phyloP scores from a whole-genome alignment of 2,888 invertebrate genomes.

The Idaea biselata region DNA sequence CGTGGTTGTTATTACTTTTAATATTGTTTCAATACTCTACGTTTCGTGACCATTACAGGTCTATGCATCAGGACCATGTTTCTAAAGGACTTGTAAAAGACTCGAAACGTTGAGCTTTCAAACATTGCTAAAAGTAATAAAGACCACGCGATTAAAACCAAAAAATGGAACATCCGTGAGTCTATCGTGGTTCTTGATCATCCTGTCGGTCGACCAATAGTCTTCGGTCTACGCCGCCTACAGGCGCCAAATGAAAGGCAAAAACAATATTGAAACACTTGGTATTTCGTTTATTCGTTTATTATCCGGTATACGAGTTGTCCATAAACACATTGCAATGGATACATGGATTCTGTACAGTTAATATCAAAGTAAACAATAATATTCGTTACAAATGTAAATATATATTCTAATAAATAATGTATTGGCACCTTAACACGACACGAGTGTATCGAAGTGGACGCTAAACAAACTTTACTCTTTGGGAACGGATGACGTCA shows the following conservation, averaged over 20 bases:
- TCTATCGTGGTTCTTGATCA: too few species aligned
- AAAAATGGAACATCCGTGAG: too few species aligned
- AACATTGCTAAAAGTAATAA: too few species aligned
- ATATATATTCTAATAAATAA: slow-evolving; percentile 67
- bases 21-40: too few species aligned
- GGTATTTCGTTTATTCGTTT: slow-evolving; percentile 55
- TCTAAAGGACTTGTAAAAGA: too few species aligned
- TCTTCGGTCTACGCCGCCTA: not conserved
- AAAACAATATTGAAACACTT: slow-evolving; percentile 28
- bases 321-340: slow-evolving; percentile 73
- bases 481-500: slow-evolving; percentile 5
- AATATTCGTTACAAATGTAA: slow-evolving; percentile 69
- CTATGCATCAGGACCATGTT: too few species aligned
- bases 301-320: slow-evolving; percentile 69
- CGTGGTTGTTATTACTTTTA: too few species aligned
- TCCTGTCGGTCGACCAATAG: not conserved
- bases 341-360: slow-evolving; percentile 71
- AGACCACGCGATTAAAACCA: too few species aligned
- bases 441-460: slow-evolving; percentile 55
- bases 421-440: slow-evolving; percentile 70
- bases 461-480: slow-evolving; percentile 47
- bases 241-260: not conserved
- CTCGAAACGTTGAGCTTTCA: too few species aligned
- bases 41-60: too few species aligned
- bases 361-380: slow-evolving; percentile 75